Evolutionary conservation across 2,888 invertebrate species (phyloP), one percentile per base, ranked within the genome.

Genomic region (Lasioglossum vierecki): DNA sequence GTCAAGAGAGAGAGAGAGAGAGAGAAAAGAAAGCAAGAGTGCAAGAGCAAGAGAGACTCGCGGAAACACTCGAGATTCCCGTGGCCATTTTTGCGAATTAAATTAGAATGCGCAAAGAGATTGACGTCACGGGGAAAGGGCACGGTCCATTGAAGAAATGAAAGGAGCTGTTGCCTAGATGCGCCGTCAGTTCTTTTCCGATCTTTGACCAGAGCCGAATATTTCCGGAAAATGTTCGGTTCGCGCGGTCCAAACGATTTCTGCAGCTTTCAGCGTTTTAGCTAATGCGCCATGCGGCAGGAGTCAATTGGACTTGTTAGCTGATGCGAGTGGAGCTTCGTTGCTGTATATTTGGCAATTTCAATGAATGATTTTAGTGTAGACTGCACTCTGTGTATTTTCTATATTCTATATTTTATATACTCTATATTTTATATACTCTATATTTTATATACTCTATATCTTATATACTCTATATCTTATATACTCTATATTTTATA

Each of bases 31-130:
- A 8, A 22, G 8, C 8, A 22, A 18, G 57, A n/a, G n/a, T 46
- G 46, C 15, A 18, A 18, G 57, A 57, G 9, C 18, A 11, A 60
- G 4, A 60, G n/a, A 60, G 60, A 26, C 26, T 60, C 57, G 9
- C 30, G 5, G 53, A 68, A 53, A 63, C 60, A 63, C 81, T 85
- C 76, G 78, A 86, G 76, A 76, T 35, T 41, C 68, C 53, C 63
- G 53, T 75, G 80, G 85, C 39, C 85, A 76, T 81, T 82, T 82
- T 79, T 82, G 46, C 44, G 76, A 85, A 85, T 85, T 79, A 82
- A 86, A 86, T 86, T 85, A 79, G 82, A 73, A 76, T 70, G 49
- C 46, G 75, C 68, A 39, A 44, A 30, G 63, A 66, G 73, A 78
- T 82, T 82, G 81, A 82, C 81, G 85, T 81, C 78, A 75, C 15